These are phyloP conservation scores for Drosophila setosimentum DNA, from an alignment of 2,888 invertebrate species.

Conservation along the genomic window DNA sequence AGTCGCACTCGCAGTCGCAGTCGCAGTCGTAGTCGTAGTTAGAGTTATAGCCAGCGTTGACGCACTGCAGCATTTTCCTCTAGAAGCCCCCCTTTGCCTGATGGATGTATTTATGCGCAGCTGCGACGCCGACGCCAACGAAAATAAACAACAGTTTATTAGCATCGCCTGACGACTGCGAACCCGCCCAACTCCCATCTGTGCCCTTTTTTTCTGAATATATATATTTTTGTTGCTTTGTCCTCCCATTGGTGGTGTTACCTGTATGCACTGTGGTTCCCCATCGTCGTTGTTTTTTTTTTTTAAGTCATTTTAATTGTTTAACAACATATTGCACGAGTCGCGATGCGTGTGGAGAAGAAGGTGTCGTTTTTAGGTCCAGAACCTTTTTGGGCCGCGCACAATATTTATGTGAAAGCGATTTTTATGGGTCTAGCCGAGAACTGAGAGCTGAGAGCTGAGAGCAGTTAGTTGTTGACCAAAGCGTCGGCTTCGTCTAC, in stretches of 20 bases:
- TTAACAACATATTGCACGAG: slow-evolving; percentile 73
- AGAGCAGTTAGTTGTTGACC: slow-evolving; percentile 14
- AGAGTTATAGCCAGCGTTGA: slow-evolving; percentile 17
- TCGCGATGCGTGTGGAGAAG: slow-evolving; percentile 22
- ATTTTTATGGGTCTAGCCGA: slow-evolving; percentile 62
- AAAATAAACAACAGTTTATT: slow-evolving; percentile 79
- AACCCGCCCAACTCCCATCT: slow-evolving; percentile 23
- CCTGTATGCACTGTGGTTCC: background rate
- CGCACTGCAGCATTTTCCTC: slow-evolving; percentile 44
- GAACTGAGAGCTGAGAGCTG: slow-evolving; percentile 8
- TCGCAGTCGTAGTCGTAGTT: background rate
- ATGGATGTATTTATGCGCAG: slow-evolving; percentile 76
- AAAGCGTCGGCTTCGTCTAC: slow-evolving; percentile 8
- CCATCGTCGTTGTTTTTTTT: background rate
- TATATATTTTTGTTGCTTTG: background rate
- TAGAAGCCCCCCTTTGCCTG: slow-evolving; percentile 37
- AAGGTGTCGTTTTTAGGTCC: slow-evolving; percentile 72
- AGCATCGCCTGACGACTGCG: slow-evolving; percentile 55
- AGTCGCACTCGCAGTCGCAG: slow-evolving; percentile 15
- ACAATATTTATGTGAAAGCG: slow-evolving; percentile 67
- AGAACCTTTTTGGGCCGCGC: slow-evolving; percentile 50
- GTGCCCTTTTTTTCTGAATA: slow-evolving; percentile 3
- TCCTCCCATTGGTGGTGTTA: background rate
- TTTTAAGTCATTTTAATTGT: slow-evolving; percentile 74
- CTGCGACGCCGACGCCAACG: slow-evolving; percentile 45